Conservation (phyloP, 1,140 invertebrate genomes). For the Aethina tumida region DNA sequence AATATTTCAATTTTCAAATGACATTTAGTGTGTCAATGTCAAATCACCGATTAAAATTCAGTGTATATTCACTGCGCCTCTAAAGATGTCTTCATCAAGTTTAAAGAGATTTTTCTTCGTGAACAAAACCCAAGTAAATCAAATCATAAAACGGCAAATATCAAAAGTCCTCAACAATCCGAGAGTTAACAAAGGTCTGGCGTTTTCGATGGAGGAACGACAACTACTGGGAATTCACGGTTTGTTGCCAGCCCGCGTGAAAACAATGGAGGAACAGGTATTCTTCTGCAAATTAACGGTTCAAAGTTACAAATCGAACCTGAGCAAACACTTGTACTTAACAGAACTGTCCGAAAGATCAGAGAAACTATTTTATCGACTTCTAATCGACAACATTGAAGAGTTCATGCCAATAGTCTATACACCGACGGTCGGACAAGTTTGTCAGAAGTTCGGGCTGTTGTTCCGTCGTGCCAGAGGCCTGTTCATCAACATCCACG, state of each 20-base stretch:
- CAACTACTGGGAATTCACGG: constrained; percentile 87
- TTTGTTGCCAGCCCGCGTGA: constrained; percentile 80
- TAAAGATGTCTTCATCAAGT: too few relatives aligned
- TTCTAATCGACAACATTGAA: constrained; percentile 77
- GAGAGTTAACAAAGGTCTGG: constrained; percentile 79
- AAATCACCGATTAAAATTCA: too few relatives aligned
- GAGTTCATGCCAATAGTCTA: constrained; percentile 85
- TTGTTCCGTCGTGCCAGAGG: constrained; percentile 84
- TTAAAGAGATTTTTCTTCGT: too few relatives aligned
- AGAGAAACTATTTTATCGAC: constrained; percentile 81
- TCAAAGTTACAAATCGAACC: constrained; percentile 72
- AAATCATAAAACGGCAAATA: too few relatives aligned
- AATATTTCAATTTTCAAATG: too few relatives aligned
- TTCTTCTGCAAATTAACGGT: constrained; percentile 78
- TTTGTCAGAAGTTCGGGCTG: constrained; percentile 93
- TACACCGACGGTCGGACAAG: constrained; percentile 85
- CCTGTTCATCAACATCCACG: constrained; percentile 92
- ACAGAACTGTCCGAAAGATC: constrained; percentile 73
- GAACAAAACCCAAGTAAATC: too few relatives aligned
- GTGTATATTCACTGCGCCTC: too few relatives aligned
- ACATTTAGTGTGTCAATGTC: too few relatives aligned
- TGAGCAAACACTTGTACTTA: constrained; percentile 84
- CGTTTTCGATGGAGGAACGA: constrained; percentile 80
- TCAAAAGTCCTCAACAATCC: constrained; percentile 72
- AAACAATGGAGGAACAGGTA: constrained; percentile 84